Base-by-base conservation (phyloP, 2,797 vertebrate species). In the Eremophila alpestris region DNA sequence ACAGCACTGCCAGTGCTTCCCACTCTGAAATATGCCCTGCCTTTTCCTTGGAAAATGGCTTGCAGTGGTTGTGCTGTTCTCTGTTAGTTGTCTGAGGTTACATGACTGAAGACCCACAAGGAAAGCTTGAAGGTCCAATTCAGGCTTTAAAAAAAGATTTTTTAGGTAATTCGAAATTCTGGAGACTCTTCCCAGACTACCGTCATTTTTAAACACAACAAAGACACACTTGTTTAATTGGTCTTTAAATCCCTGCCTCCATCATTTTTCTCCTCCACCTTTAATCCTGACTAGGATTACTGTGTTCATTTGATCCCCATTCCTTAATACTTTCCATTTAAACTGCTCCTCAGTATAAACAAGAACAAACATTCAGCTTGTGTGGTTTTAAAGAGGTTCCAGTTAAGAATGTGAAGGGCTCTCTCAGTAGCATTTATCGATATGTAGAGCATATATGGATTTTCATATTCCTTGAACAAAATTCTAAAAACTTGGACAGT, bases 321-420 rank as follows among this genome's bases (percentile, higher is more conserved):
- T 62, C 26, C 49, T 59, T 46, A 36, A 49, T 16, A 19, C 1
- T 41, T 84, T 27, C 21, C 15, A 51, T 45, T 49, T 69, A 54
- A 91, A 55, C 15, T 13, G 3, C 7, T 16, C 15, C 21, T 5
- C 7, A 41, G 0, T 56, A 34, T 68, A 69, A 77, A 70, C 7
- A 16, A 74, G 83, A 91, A 51, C n/a, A 51, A 63, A 34, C n/a
- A 71, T 13, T 34, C 1, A 1, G 23, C 26, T 45, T 54, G 18
- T 30, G 38, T 84, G 59, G 8, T 78, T 93, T 93, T 65, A 29
- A 77, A 85, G 55, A 85, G 9, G 13, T 65, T 93, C 48, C 43
- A 46, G 36, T 18, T 32, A 63, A 73, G 30, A 79, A 51, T 17
- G 17, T 43, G 63, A 88, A 91, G 38, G 24, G n/a, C 12, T 83